phyloP scores from a whole-genome alignment of 2,888 invertebrate genomes.

The Polymixis flavicincta region DNA sequence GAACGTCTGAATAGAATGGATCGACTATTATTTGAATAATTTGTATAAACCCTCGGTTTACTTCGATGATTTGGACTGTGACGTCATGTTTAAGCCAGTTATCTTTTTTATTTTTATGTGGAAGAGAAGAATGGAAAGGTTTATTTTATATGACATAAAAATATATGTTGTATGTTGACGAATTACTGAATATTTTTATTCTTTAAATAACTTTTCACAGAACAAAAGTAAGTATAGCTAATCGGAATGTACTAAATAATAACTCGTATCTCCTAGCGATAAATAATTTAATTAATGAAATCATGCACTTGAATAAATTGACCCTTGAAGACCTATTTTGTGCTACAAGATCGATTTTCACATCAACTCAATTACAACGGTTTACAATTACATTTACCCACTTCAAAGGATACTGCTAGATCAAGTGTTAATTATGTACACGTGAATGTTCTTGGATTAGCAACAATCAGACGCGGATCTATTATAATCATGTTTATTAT shows the following conservation, averaged over 20 bases:
- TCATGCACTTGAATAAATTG: background rate
- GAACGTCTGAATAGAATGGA: background rate
- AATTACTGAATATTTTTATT: background rate
- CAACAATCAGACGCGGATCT: background rate
- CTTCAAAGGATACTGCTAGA: background rate
- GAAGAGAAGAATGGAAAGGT: background rate
- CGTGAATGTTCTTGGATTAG: conserved; percentile 1
- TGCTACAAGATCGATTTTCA: background rate
- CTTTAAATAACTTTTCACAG: background rate
- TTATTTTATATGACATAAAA: background rate
- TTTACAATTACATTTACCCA: background rate
- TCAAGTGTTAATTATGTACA: conserved; percentile 6
- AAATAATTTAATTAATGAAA: background rate
- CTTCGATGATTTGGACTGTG: conserved; percentile 13
- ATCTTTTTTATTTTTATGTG: background rate
- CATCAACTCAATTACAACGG: background rate
- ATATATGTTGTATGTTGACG: background rate
- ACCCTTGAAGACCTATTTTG: background rate
- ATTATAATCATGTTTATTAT: background rate
- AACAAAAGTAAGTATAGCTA: background rate
- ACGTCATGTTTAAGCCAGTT: background rate
- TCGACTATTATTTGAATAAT: background rate
- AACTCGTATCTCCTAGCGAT: background rate
- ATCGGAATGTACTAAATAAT: background rate
- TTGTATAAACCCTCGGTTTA: background rate